These are phyloP conservation scores for Rhabdornis inornatus DNA, from an alignment of 2,113 vertebrate genomes.

Conservation along the genomic window DNA sequence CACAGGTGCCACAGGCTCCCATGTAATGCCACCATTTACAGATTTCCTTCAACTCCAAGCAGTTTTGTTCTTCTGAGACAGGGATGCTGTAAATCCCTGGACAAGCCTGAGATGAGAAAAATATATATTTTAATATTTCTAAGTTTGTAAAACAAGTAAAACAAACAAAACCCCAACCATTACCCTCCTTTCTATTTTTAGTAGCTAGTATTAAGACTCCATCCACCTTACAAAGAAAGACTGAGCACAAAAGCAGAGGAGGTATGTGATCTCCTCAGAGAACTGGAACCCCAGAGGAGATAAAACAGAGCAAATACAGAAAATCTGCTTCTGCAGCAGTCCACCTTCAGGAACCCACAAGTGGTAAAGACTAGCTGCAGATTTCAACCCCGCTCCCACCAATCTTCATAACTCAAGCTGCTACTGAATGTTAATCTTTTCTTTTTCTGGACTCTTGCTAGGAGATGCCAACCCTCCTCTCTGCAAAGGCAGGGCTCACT, in stretches of 20 bases:
- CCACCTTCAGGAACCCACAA: not conserved
- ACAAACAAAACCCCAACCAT: not conserved
- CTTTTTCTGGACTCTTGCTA: not conserved
- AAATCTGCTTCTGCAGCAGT: not conserved
- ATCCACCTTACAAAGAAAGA: not conserved
- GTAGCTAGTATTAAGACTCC: not conserved
- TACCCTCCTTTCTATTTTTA: not conserved
- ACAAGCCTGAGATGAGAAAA: not conserved
- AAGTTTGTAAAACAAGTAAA: not conserved
- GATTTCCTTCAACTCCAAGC: not conserved
- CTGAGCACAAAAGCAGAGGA: not conserved
- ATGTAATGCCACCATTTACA: not conserved
- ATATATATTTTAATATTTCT: not conserved
- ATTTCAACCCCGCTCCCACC: accelerated
- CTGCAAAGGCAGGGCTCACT: not conserved
- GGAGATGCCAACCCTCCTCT: not conserved
- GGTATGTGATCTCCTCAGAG: not conserved
- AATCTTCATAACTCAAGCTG: not conserved
- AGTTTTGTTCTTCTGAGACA: not conserved
- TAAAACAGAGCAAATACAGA: not conserved
- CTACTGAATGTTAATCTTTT: not conserved
- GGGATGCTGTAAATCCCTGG: not conserved
- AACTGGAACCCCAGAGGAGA: not conserved
- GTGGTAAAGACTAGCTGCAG: not conserved
- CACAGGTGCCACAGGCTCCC: not conserved